Evolutionary conservation across 2,888 invertebrate species (phyloP), one percentile per base, ranked within the genome.

Genomic region (Nomada fabriciana): DNA sequence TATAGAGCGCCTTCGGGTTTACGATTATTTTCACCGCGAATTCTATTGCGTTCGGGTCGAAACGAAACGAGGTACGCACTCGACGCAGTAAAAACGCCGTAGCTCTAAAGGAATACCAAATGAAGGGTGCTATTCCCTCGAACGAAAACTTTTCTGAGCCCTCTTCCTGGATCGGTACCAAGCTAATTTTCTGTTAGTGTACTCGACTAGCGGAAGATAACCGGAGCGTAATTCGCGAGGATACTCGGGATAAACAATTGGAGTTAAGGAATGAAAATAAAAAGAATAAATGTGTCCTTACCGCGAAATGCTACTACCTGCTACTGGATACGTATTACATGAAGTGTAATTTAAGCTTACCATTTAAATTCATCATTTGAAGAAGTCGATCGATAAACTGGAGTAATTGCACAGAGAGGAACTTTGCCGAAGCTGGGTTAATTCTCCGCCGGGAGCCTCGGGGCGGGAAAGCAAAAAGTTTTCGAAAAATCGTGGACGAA

Each of bases 161-260:
- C 18, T 50, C 25, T 63, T 11, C 57, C 43, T 43, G 57, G 64
- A 64, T 20, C 23, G 43, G 63, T 52, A 68, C 72, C 72, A 50
- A 69, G 53, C 25, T 68, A 77, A 72, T 80, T 77, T 80, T 72
- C 80, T 53, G 23, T 43, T 42, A n/a, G 67, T 55, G 42, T 55
- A 25, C 15, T 47, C 47, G 47, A 13, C 15, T 15, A 10, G 47
- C 15, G 15, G 47, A 47, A 47, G 13, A 10, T 47, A 47, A 15
- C 47, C 23, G 18, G 10, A 23, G 57, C 4, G 11, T 47, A 79
- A 75, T 64, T 75, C 63, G 25, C 15, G n/a, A 23, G 18, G 7
- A 29, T 50, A n/a, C 57, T 15, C 47, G 57, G 36, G 1, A 15
- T 25, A 23, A 59, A 69, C 15, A 70, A 60, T 60, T 70, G n/a